A percentile compares a stretch with the other conserved stretches of the same genome.
Evolutionary conservation across 2,113 vertebrate genomes (phyloP).

Genomic region (Oxyruncus cristatus): DNA sequence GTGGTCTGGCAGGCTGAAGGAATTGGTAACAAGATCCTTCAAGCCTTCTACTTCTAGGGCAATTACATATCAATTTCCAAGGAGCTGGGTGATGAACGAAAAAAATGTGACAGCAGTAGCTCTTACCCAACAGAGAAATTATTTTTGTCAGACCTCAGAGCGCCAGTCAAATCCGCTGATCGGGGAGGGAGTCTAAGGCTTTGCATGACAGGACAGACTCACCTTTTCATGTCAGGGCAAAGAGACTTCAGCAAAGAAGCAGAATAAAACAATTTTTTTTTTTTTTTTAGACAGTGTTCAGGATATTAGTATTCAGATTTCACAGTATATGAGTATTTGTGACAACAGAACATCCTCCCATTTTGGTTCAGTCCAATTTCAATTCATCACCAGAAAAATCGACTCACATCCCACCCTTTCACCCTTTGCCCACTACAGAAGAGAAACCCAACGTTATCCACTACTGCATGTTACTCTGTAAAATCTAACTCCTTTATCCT

Average conservation of each 20-base stretch:
- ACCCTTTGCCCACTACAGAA: neutral
- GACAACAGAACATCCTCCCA: neutral
- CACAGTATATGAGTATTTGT: neutral
- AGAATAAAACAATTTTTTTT: neutral
- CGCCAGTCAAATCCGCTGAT: neutral
- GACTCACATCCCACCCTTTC: neutral
- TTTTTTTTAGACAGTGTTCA: neutral
- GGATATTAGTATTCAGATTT: neutral
- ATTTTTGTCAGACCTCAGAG: neutral
- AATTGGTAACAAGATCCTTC: neutral
- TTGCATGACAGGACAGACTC: neutral
- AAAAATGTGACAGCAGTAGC: neutral
- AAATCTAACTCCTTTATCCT: neutral
- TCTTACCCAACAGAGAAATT: neutral
- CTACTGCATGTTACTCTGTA: neutral
- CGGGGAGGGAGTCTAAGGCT: neutral
- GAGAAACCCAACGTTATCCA: neutral
- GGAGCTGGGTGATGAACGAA: neutral
- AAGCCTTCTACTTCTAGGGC: neutral
- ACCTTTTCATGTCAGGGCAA: neutral
- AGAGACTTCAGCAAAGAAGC: neutral
- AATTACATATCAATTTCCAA: neutral
- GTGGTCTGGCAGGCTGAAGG: neutral
- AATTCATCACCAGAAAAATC: neutral
- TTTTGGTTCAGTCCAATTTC: neutral